These are phyloP conservation scores for Tiliacea citrago DNA, from an alignment of 2,888 invertebrate species.

Conservation along the genomic window DNA sequence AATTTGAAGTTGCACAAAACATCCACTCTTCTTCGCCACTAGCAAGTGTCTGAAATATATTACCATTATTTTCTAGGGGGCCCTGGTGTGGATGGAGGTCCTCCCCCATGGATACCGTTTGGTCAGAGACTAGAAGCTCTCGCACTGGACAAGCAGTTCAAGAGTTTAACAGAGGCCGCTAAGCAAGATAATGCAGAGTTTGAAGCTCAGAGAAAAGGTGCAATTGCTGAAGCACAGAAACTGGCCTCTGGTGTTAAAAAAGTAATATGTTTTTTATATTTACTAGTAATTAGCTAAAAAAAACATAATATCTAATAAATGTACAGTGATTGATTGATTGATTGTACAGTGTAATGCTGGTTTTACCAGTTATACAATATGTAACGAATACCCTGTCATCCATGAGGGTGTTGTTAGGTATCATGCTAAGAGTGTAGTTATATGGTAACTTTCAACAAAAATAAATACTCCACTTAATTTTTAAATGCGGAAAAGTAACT, in stretches of 20 bases:
- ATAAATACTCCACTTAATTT: too few species aligned
- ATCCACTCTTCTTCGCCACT: neutral
- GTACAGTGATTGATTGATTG: neutral
- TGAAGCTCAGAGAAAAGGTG: conserved; percentile 96
- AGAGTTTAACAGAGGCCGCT: conserved; percentile 91
- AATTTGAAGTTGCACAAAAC: neutral
- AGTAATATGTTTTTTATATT: conserved; percentile 69
- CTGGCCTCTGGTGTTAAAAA: conserved; percentile 89
- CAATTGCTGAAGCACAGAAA: conserved; percentile 96
- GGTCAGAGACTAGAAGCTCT: conserved; percentile 93
- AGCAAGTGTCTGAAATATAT: neutral
- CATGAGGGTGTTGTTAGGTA: too few species aligned
- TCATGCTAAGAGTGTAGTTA: too few species aligned
- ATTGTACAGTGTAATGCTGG: neutral
- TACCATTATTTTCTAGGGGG: conserved; percentile 80
- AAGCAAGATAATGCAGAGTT: conserved; percentile 96
- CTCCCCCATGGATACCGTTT: conserved; percentile 98
- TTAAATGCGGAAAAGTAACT: too few species aligned
- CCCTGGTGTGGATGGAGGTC: conserved; percentile 93
- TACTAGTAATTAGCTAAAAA: conserved; percentile 10
- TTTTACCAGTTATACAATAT: neutral
- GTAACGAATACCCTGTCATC: too few species aligned
- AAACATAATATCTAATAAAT: neutral
- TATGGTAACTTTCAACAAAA: too few species aligned
- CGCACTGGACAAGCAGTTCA: conserved; percentile 92